Conservation (phyloP, 2,797 vertebrate genomes). For the Myripristis jacobus region DNA sequence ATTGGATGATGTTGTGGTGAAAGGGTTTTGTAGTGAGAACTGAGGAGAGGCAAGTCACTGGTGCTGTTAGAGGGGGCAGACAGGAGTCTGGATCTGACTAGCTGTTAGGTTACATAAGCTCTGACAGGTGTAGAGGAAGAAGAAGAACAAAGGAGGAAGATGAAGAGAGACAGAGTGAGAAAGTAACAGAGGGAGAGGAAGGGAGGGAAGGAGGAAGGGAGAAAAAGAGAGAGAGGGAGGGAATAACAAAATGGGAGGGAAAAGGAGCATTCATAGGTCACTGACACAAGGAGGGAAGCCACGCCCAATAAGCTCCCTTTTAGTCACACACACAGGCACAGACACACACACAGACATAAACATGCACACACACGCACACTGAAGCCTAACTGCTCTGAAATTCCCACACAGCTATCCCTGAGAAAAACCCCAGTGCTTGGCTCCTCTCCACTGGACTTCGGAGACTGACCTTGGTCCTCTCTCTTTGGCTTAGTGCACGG, state of each 20-base stretch:
- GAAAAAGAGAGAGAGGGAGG: background rate
- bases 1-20: conserved; percentile 35
- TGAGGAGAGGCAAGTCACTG: conserved; percentile 57
- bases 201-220: conserved; percentile 20
- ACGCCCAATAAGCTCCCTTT: conserved; percentile 20
- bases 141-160: background rate
- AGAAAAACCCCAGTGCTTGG: background rate
- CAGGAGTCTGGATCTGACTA: conserved; percentile 49
- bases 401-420: conserved; percentile 15
- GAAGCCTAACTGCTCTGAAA: conserved; percentile 11
- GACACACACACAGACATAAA: background rate
- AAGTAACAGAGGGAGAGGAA: background rate
- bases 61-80: conserved; percentile 41
- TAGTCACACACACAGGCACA: conserved; percentile 27
- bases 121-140: conserved; percentile 49
- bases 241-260: background rate
- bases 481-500: conserved; percentile 20
- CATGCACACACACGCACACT: conserved; percentile 3
- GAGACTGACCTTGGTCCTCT: conserved; percentile 62
- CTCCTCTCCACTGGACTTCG: conserved; percentile 29
- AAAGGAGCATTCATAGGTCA: conserved; percentile 29
- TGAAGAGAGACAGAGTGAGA: background rate
- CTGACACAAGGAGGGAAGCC: conserved; percentile 27
- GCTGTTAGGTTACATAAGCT: conserved; percentile 64
- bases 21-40: conserved; percentile 50